These are phyloP conservation scores for Philotrypesis tridentata DNA, from an alignment of 1,140 invertebrate genomes.

Conservation along the genomic window DNA sequence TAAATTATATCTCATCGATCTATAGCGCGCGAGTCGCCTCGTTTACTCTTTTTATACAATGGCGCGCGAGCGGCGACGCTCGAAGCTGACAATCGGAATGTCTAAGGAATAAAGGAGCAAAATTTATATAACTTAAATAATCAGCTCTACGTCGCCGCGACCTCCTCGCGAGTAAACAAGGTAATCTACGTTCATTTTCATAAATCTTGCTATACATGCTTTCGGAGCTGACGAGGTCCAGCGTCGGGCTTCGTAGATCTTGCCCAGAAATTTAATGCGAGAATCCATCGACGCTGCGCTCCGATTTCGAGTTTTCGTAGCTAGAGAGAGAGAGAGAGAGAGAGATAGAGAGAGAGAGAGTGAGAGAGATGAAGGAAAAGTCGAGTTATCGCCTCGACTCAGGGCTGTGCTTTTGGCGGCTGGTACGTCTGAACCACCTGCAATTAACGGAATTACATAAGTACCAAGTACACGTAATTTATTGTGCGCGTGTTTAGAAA, in stretches of 20 bases:
- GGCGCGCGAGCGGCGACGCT: neutral
- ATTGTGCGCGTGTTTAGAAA: neutral
- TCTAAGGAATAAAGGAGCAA: conserved; percentile 42
- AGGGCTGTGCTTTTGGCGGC: conserved; percentile 31
- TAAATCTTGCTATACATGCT: neutral
- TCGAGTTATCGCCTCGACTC: neutral
- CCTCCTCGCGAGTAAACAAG: neutral
- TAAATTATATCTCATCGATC: conserved; percentile 24
- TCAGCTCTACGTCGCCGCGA: neutral
- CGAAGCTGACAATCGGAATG: conserved; percentile 43
- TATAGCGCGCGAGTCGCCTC: conserved; percentile 7
- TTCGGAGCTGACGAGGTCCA: neutral
- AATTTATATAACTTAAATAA: conserved; percentile 25
- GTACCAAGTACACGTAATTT: neutral
- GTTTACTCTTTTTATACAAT: conserved; percentile 15
- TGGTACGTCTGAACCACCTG: conserved; percentile 45
- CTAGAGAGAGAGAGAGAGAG: neutral
- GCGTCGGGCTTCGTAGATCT: neutral
- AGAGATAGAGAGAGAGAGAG: neutral
- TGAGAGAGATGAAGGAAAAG: neutral
- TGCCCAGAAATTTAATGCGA: too few relatives aligned
- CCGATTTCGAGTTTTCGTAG: neutral
- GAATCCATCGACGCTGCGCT: neutral
- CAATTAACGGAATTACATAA: neutral
- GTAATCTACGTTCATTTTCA: neutral